A percentile compares a stretch with the other conserved stretches of the same genome.
Evolutionary conservation across 2,113 vertebrate genomes (phyloP).

Genomic region (Dicrurus megarhynchus): DNA sequence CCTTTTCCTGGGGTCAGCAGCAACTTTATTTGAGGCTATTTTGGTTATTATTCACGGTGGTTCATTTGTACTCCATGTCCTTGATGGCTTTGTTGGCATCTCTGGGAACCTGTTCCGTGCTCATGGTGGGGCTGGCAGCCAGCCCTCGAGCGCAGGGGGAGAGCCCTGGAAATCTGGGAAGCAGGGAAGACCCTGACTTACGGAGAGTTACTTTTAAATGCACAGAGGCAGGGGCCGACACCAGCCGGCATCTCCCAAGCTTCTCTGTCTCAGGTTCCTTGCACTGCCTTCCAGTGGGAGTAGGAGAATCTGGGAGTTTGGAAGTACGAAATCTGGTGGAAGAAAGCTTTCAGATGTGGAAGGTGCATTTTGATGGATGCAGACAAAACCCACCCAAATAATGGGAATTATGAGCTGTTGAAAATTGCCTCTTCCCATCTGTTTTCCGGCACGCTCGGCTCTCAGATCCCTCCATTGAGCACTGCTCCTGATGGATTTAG

Average conservation of each 20-base stretch:
- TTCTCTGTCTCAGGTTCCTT: background rate
- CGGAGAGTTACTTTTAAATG: background rate
- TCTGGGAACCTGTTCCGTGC: background rate
- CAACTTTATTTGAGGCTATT: background rate
- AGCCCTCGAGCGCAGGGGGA: accelerated
- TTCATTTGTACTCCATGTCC: background rate
- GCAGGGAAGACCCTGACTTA: background rate
- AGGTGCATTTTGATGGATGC: conserved; percentile 10
- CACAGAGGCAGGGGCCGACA: background rate
- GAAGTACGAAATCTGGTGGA: background rate
- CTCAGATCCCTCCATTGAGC: background rate
- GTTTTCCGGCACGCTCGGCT: background rate
- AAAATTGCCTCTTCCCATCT: background rate
- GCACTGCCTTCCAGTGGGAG: background rate
- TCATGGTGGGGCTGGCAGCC: background rate
- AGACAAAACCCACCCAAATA: background rate
- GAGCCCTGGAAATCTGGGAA: background rate
- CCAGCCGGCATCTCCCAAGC: too few relatives aligned
- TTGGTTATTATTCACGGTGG: background rate
- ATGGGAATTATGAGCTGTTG: background rate
- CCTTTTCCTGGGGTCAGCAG: background rate
- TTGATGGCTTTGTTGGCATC: background rate
- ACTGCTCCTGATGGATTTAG: background rate
- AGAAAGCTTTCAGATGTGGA: background rate
- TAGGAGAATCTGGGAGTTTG: background rate